These are phyloP conservation scores for Eriosoma lanigerum DNA, from an alignment of 1,140 invertebrate species.

Conservation along the genomic window DNA sequence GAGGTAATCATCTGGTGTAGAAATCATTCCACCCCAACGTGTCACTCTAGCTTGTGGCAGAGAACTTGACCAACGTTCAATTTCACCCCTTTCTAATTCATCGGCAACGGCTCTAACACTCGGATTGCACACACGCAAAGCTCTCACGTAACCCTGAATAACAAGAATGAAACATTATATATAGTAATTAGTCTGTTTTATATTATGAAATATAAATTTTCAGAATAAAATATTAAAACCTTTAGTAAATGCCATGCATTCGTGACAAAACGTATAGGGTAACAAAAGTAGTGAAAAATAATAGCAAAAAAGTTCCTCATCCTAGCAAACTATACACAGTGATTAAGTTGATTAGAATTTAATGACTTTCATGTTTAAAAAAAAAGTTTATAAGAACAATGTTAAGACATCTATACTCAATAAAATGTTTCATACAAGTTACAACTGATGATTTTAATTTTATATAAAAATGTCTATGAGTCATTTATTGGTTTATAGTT, in stretches of 20 bases:
- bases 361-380: neutral
- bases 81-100: constrained; percentile 90
- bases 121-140: constrained; percentile 85
- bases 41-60: constrained; percentile 84
- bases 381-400: too few species aligned
- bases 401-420: too few species aligned
- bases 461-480: neutral
- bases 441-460: neutral
- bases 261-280: neutral
- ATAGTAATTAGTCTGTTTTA: too few species aligned
- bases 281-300: neutral
- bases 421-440: neutral
- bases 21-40: constrained; percentile 96
- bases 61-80: constrained; percentile 86
- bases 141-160: constrained; percentile 82
- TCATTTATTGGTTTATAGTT: constrained; percentile 7
- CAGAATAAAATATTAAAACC: neutral
- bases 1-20: constrained; percentile 89
- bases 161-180: too few species aligned
- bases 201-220: too few species aligned
- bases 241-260: neutral
- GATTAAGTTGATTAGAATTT: neutral
- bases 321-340: neutral
- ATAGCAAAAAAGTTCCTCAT: neutral
- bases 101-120: constrained; percentile 84